phyloP scores from a whole-genome alignment of 2,888 invertebrate genomes.

The Mythimna ferrago region DNA sequence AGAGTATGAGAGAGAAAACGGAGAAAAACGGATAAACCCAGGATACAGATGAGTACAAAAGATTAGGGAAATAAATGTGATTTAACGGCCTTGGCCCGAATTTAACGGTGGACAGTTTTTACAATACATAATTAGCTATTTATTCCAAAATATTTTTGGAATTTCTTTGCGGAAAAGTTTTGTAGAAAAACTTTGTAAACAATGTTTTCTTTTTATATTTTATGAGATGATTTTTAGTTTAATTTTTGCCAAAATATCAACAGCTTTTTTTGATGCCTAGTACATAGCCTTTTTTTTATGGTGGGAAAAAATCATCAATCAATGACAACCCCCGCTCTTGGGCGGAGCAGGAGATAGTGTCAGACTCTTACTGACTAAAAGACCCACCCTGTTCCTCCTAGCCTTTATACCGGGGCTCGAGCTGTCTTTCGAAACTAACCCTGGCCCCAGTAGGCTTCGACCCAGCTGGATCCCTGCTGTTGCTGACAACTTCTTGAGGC shows the following conservation, averaged over 20 bases:
- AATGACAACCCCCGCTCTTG: too few species aligned
- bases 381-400: too few species aligned
- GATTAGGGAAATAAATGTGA: slow-evolving; percentile 55
- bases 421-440: too few species aligned
- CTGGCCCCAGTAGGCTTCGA: too few species aligned
- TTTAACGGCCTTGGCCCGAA: slow-evolving; percentile 43
- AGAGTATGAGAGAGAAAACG: slow-evolving; percentile 49
- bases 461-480: too few species aligned
- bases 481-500: too few species aligned
- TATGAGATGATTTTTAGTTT: not conserved
- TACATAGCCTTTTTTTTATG: too few species aligned
- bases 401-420: too few species aligned
- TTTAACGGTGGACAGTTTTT: slow-evolving; percentile 47
- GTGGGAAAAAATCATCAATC: too few species aligned
- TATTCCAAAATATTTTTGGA: slow-evolving; percentile 25
- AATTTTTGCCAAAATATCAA: not conserved
- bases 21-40: slow-evolving; percentile 43
- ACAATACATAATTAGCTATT: slow-evolving; percentile 55
- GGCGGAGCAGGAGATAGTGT: too few species aligned
- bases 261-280: too few species aligned
- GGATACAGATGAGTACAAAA: slow-evolving; percentile 53
- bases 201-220: not conserved
- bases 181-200: not conserved
- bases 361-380: too few species aligned
- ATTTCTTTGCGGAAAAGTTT: slow-evolving; percentile 19